Evolutionary conservation across 2,888 invertebrate genomes (phyloP).

Genomic region (Argynnis bischoffii): DNA sequence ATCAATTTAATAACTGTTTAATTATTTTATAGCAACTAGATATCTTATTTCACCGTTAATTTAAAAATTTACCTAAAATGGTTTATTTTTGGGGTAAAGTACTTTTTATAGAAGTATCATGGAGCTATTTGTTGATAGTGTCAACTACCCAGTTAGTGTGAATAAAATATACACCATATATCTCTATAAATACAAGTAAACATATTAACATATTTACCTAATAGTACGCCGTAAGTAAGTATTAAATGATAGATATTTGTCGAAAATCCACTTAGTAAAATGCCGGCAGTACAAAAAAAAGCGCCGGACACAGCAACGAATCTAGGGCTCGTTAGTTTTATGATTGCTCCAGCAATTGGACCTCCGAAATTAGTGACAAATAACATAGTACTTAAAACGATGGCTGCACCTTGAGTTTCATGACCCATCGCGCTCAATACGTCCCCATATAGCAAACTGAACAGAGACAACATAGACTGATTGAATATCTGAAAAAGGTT

Average conservation of each 20-base stretch:
- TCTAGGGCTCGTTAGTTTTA: conserved; percentile 75
- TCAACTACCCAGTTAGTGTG: too few species aligned
- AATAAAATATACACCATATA: too few species aligned
- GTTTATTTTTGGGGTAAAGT: too few species aligned
- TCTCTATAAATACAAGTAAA: too few species aligned
- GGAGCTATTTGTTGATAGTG: too few species aligned
- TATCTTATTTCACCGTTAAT: background rate
- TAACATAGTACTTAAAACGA: conserved; percentile 86
- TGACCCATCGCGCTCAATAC: conserved; percentile 84
- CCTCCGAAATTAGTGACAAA: conserved; percentile 85
- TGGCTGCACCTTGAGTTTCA: conserved; percentile 85
- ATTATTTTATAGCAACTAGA: too few species aligned
- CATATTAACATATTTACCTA: conserved; percentile 55
- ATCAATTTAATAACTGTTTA: too few species aligned
- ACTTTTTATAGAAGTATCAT: too few species aligned
- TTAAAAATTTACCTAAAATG: background rate
- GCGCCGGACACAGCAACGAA: conserved; percentile 71
- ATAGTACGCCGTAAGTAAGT: conserved; percentile 70
- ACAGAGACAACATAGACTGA: conserved; percentile 86
- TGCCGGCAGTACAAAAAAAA: conserved; percentile 64
- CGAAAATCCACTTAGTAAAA: conserved; percentile 73
- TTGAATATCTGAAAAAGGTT: conserved; percentile 84
- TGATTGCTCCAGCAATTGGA: conserved; percentile 86
- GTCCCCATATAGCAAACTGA: conserved; percentile 86
- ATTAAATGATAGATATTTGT: conserved; percentile 71